Base-by-base conservation (phyloP, 2,888 invertebrate genomes). In the Dinocampus coccinellae region DNA sequence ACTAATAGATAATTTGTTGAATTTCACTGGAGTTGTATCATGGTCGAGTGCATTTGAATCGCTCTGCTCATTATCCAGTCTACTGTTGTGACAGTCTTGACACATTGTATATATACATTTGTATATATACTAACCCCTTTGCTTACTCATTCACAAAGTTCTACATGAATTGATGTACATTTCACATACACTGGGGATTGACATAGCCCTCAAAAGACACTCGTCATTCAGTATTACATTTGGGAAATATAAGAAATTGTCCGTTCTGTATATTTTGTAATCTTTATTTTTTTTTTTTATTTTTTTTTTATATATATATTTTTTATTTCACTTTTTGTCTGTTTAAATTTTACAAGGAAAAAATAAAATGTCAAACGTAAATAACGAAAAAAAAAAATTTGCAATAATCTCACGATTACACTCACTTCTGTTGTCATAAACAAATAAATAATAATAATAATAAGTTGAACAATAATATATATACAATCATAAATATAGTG, bases 391-490 rank as follows among this genome's bases (percentile, higher is more conserved):
- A n/a, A 39, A 66, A 66, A 60, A 61, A n/a, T 11, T 47, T n/a
- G n/a, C n/a, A n/a, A n/a, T n/a, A n/a, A n/a, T n/a, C n/a, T n/a
- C n/a, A n/a, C n/a, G n/a, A n/a, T n/a, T n/a, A n/a, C n/a, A n/a
- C n/a, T n/a, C n/a, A n/a, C n/a, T n/a, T n/a, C n/a, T n/a, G n/a
- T n/a, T n/a, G n/a, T n/a, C n/a, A n/a, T 6, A 60, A 60, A 60
- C 29, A 60, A 29, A 39, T 13, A 33, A 22, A 47, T 20, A 60
- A 13, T 33, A 13, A 47, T 13, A 33, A 4, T 13, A 36, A 53
- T 52, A 53, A 34, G 24, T 34, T 33, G 11, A 33, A 33, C 13
- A 34, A 65, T 34, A 65, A 65, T 36, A 53, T 55, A 47, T n/a
- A 6, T 1, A 47, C 16, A n/a, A 3, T n/a, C n/a, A 39, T 39